These are phyloP conservation scores for Brachionus rotundiformis DNA, from an alignment of 1,140 invertebrate genomes.

Conservation along the genomic window DNA sequence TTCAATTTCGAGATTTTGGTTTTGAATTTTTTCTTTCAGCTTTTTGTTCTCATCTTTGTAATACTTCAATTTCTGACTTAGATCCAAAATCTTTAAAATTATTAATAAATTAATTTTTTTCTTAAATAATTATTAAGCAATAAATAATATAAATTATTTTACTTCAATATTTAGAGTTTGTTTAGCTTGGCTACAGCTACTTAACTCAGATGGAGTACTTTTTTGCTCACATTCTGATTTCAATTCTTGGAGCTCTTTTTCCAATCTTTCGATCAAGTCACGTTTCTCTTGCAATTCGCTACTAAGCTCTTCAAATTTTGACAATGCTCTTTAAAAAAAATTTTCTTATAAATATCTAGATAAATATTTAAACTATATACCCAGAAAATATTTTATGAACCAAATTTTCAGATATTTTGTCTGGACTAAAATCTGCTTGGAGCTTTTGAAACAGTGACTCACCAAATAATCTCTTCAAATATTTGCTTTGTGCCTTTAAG, in stretches of 20 bases:
- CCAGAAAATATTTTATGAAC: conserved; percentile 9
- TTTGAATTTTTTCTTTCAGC: conserved; percentile 44
- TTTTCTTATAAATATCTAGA: not conserved
- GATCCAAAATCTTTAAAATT: not conserved
- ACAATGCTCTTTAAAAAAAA: not conserved
- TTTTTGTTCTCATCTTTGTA: conserved; percentile 8
- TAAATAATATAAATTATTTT: not conserved
- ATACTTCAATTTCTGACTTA: not conserved
- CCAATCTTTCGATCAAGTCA: not conserved
- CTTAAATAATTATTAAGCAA: not conserved
- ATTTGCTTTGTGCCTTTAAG: conserved; percentile 24
- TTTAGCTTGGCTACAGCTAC: not conserved
- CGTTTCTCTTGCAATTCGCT: not conserved
- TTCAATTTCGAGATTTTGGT: conserved; percentile 23
- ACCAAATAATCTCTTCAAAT: conserved; percentile 28
- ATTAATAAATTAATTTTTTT: no score
- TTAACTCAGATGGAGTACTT: not conserved
- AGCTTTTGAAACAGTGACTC: not conserved
- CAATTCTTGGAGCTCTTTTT: conserved; percentile 24
- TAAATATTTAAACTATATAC: not conserved
- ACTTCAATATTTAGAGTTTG: not conserved
- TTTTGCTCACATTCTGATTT: not conserved
- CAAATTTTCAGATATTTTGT: not conserved
- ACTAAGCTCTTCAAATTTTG: conserved; percentile 17
- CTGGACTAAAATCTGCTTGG: not conserved